phyloP scores from a whole-genome alignment of 2,113 vertebrate genomes.

The Bostrychus sinensis region DNA sequence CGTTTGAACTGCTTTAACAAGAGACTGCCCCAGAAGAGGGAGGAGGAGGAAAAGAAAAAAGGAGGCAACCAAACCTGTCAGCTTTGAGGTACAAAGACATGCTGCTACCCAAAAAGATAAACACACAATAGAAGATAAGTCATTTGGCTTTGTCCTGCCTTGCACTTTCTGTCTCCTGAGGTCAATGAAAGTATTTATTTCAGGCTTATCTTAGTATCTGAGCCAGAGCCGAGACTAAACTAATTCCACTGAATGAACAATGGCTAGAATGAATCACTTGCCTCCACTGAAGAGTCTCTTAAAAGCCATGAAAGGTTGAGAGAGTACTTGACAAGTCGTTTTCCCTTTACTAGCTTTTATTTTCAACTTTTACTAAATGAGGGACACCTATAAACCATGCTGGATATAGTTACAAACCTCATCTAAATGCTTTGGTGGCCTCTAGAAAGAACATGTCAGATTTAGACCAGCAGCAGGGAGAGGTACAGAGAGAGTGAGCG shows the following conservation, averaged over 20 bases:
- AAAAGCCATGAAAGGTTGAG: constrained; percentile 47
- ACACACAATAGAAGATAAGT: constrained; percentile 50
- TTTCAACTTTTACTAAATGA: constrained; percentile 25
- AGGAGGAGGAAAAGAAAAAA: constrained; percentile 27
- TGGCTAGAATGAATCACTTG: constrained; percentile 47
- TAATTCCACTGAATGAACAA: constrained; percentile 21
- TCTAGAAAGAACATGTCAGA: background rate
- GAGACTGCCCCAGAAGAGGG: constrained; percentile 8
- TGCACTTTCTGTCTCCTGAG: constrained; percentile 14
- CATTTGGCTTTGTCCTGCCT: constrained; percentile 19
- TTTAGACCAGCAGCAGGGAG: constrained; percentile 11
- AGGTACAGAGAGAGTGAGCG: constrained; percentile 16
- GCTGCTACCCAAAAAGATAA: background rate
- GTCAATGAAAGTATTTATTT: constrained; percentile 20
- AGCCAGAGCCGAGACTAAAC: constrained; percentile 29
- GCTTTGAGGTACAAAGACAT: constrained; percentile 11
- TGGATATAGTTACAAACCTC: background rate
- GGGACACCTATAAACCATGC: background rate
- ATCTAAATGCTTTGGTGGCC: background rate
- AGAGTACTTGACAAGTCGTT: constrained; percentile 49
- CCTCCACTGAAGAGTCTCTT: constrained; percentile 47
- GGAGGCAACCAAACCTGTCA: constrained; percentile 18
- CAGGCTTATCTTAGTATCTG: constrained; percentile 33
- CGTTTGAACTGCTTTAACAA: background rate
- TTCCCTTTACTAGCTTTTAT: constrained; percentile 31